Conservation (phyloP, 37 sponge, comb jelly and placozoan species). For the Halisarca cf. caerulea region DNA sequence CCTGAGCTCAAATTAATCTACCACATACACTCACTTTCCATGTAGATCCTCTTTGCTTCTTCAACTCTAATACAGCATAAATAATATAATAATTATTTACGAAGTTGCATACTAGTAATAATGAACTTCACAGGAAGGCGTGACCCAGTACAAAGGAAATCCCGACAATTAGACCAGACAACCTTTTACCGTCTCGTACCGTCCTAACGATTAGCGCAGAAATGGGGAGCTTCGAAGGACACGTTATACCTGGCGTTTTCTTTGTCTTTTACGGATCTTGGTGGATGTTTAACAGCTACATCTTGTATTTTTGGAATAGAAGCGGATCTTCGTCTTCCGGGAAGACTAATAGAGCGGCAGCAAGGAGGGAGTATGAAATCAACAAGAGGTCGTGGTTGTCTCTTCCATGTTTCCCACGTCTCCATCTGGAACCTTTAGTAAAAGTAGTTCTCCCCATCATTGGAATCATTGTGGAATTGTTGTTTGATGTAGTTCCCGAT, state of each 20-base stretch:
- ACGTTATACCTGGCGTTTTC: slow-evolving; percentile 56
- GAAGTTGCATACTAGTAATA: too few species aligned
- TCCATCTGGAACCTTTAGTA: slow-evolving; percentile 51
- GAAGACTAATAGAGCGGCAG: not conserved
- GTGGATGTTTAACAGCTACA: slow-evolving; percentile 30
- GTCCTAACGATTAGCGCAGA: not conserved
- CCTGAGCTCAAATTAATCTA: too few species aligned
- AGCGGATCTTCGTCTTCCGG: not conserved
- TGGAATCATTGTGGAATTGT: slow-evolving; percentile 48
- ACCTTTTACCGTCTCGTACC: too few species aligned
- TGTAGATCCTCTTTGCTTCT: too few species aligned
- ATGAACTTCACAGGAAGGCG: too few species aligned
- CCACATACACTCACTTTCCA: too few species aligned
- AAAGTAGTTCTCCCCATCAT: slow-evolving; percentile 42
- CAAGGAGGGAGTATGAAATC: slow-evolving; percentile 39
- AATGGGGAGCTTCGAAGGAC: slow-evolving; percentile 66
- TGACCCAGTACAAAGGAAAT: too few species aligned
- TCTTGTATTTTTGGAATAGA: not conserved
- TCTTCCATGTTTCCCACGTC: slow-evolving; percentile 26
- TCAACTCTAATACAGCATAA: too few species aligned
- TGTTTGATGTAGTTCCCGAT: not conserved
- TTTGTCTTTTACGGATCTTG: slow-evolving; percentile 47
- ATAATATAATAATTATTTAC: too few species aligned
- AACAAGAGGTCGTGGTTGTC: slow-evolving; percentile 51
- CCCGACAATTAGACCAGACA: too few species aligned